Conservation (phyloP, 2,113 vertebrate genomes). For the Opisthocomus hoazin region DNA sequence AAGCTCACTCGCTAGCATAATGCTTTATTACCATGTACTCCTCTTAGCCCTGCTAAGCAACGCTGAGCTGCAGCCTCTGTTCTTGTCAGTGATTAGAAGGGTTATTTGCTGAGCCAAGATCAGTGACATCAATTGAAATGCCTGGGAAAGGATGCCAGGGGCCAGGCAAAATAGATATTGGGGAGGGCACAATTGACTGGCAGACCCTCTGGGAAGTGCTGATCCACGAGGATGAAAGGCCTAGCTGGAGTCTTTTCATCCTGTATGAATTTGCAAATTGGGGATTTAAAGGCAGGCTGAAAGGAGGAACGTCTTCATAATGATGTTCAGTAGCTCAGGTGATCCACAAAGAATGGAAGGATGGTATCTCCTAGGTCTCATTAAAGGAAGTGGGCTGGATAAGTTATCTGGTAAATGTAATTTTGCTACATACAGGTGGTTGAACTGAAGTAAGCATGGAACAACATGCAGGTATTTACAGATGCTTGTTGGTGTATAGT, state of each 20-base stretch:
- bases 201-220: conserved; percentile 7
- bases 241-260: not conserved
- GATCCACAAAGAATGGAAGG: not conserved
- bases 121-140: conserved; percentile 27
- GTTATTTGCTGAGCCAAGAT: conserved; percentile 34
- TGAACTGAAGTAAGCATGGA: not conserved
- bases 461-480: not conserved
- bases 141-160: not conserved
- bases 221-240: conserved; percentile 8
- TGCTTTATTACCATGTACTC: not conserved
- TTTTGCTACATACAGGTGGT: not conserved
- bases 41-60: not conserved
- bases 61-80: not conserved
- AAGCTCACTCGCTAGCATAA: not conserved
- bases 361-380: not conserved
- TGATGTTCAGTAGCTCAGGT: not conserved
- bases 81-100: conserved; percentile 29
- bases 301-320: not conserved
- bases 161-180: not conserved
- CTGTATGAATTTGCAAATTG: not conserved
- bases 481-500: not conserved
- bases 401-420: not conserved
- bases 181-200: not conserved
- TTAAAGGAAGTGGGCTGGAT: not conserved
- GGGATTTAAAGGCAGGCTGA: not conserved